phyloP scores from a whole-genome alignment of 2,888 invertebrate species.

The Xestia c-nigrum region DNA sequence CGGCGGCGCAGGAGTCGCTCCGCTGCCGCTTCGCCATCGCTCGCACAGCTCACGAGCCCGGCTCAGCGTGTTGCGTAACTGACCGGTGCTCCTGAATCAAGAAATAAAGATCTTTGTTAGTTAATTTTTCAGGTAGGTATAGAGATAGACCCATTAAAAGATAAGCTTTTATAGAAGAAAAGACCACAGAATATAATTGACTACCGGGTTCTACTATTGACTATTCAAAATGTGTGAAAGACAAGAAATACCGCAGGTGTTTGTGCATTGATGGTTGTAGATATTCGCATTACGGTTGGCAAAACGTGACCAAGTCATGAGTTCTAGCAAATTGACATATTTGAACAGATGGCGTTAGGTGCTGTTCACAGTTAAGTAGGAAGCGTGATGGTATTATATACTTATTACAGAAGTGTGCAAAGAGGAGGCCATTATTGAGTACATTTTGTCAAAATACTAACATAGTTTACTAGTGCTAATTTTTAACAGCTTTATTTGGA shows the following conservation, averaged over 20 bases:
- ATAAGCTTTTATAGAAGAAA: background rate
- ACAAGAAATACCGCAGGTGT: slow-evolving; percentile 17
- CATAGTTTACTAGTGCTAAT: background rate
- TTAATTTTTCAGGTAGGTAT: background rate
- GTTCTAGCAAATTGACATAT: slow-evolving; percentile 32
- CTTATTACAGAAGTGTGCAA: slow-evolving; percentile 7
- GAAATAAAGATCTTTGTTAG: background rate
- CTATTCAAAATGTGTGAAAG: slow-evolving; percentile 1
- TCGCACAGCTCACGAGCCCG: slow-evolving; percentile 96
- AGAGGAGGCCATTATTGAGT: background rate
- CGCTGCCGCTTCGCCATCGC: slow-evolving; percentile 92
- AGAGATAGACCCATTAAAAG: background rate
- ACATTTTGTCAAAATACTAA: background rate
- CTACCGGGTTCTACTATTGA: background rate
- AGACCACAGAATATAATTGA: background rate
- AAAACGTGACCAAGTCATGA: slow-evolving; percentile 30
- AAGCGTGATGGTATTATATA: slow-evolving; percentile 20
- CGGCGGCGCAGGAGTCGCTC: slow-evolving; percentile 82
- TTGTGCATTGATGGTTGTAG: background rate
- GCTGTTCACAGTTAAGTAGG: slow-evolving; percentile 2
- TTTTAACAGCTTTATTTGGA: background rate
- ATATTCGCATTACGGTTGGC: slow-evolving; percentile 7
- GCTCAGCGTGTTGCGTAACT: slow-evolving; percentile 94
- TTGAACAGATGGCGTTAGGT: slow-evolving; percentile 44
- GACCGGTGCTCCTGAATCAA: slow-evolving; percentile 92